phyloP scores from a whole-genome alignment of 2,113 vertebrate species.

The Machaerirhynchus nigripectus region DNA sequence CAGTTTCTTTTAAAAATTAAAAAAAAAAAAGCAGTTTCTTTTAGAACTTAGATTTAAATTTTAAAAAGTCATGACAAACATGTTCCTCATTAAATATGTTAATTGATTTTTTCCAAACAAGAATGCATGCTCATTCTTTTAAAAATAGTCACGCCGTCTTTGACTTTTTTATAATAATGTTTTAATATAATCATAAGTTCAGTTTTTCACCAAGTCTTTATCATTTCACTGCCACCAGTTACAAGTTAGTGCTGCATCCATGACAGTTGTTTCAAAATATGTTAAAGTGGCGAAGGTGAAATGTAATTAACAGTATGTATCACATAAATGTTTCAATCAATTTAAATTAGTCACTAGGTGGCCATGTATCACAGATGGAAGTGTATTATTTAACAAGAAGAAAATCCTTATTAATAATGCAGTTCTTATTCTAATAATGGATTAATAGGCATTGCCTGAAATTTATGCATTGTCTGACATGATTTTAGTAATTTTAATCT shows the following conservation, averaged over 20 bases:
- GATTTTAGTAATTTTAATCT: not conserved
- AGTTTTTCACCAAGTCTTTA: not conserved
- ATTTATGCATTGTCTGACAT: not conserved
- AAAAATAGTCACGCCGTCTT: not conserved
- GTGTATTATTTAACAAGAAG: slow-evolving; percentile 31
- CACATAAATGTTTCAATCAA: slow-evolving; percentile 34
- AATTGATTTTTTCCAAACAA: not conserved
- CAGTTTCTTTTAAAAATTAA: not conserved
- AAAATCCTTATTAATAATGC: slow-evolving; percentile 32
- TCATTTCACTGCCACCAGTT: not conserved
- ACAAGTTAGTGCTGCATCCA: not conserved
- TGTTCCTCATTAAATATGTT: too few species aligned
- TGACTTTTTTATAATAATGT: not conserved
- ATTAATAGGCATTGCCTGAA: not conserved
- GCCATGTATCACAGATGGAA: slow-evolving; percentile 33
- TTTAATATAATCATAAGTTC: not conserved
- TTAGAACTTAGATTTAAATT: not conserved
- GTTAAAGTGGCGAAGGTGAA: slow-evolving; percentile 26
- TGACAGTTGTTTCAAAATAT: not conserved
- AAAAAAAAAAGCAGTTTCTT: not conserved
- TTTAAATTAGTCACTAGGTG: slow-evolving; percentile 57
- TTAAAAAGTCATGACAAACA: not conserved
- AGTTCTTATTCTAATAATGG: not conserved
- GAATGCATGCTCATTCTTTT: not conserved
- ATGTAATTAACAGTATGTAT: slow-evolving; percentile 41